Evolutionary conservation across 2,113 vertebrate species (phyloP), one percentile per base, ranked within the genome.

Genomic region (Aptenodytes patagonicus): DNA sequence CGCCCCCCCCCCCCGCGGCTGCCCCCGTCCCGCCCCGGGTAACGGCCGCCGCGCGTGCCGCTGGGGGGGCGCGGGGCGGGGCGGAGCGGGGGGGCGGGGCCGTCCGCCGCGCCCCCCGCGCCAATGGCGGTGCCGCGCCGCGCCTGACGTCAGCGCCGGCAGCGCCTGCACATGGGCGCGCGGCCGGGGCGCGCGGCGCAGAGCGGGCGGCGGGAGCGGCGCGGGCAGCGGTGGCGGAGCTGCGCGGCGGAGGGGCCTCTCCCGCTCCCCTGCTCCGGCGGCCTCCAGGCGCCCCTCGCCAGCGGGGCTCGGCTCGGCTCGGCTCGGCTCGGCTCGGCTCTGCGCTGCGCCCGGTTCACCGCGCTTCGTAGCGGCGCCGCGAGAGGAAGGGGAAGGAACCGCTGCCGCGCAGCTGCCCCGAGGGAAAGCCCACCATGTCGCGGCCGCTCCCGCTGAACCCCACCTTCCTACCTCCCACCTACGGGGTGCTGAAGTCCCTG

Each of bases 401-500:
- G 68, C 77, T 83, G 89, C 78, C 77, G 89, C 82, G 86, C 86
- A 79, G 79, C 90, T 86, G 90, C 76, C 49, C 91, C 52, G 46
- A 44, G n/a, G 42, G 28, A 71, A 98, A 98, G 98, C 83, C 47
- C 88, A 99, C 98, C 98, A 99, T 99, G 99, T 98, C 99, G 97
- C 98, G 99, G 98, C 98, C 98, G 97, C 98, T 99, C 87, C 96
- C 98, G 71, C 76, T 99, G 87, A 99, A 99, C 93, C 97, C 99
- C 96, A 98, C 98, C 97, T 99, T 99, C 97, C 98, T 99, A 96
- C 99, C 99, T 96, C 99, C 99, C 96, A 99, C 99, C 58, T 99
- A 99, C 96, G 99, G 99, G 86, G 99, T 99, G 60, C 99, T 99
- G 84, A 99, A 99, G 95, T 99, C 99, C 61, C 98, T 99, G 93